phyloP scores from a whole-genome alignment of 2,888 invertebrate species.

The Allygus modestus region DNA sequence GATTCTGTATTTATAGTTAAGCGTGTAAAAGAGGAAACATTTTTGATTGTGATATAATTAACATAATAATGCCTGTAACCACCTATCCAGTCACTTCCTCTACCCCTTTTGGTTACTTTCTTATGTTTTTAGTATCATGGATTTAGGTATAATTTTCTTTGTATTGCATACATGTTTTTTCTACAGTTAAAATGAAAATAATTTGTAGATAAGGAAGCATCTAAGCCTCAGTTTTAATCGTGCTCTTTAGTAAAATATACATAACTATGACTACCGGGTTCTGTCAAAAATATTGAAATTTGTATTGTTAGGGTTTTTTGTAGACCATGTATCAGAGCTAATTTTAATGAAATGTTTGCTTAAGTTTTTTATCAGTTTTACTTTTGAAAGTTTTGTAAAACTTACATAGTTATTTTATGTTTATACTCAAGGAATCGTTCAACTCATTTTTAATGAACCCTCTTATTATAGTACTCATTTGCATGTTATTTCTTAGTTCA shows the following conservation, averaged over 20 bases:
- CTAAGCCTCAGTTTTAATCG: not conserved
- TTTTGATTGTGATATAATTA: constrained; percentile 37
- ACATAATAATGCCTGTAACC: constrained; percentile 19
- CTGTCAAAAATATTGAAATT: too few relatives aligned
- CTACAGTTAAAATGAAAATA: not conserved
- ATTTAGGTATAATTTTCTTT: constrained; percentile 23
- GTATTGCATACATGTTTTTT: constrained; percentile 13
- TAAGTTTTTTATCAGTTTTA: too few relatives aligned
- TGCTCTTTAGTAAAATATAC: not conserved
- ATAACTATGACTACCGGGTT: not conserved
- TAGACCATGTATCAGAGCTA: too few relatives aligned
- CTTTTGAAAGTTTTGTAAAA: too few relatives aligned
- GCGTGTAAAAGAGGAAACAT: constrained; percentile 33
- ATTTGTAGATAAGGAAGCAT: not conserved
- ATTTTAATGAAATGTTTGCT: too few relatives aligned
- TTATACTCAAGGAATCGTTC: not conserved
- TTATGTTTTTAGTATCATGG: constrained; percentile 9
- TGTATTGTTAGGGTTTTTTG: too few relatives aligned
- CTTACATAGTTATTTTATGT: not conserved
- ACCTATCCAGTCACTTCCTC: constrained; percentile 33
- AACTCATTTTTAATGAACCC: not conserved
- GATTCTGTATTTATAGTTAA: constrained; percentile 25
- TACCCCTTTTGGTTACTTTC: not conserved
- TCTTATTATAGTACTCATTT: too few relatives aligned
- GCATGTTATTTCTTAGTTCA: not conserved